Base-by-base conservation (phyloP, 2,113 vertebrate genomes). In the Chlorodrepanis virens region DNA sequence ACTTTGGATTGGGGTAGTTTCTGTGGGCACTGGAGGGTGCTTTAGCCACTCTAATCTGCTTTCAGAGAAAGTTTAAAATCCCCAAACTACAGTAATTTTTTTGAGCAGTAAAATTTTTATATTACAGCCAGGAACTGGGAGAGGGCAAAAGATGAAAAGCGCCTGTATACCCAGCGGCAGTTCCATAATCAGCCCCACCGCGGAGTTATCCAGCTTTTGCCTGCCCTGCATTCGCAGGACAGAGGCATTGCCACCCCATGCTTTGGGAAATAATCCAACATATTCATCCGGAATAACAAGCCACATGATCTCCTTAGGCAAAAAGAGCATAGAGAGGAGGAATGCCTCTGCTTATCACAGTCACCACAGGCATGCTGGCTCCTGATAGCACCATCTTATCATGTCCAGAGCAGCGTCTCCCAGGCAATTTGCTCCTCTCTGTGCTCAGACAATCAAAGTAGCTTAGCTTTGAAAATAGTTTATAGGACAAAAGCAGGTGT, bases 141-240 rank as follows among this genome's bases (percentile, higher is more conserved):
- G 69, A 71, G 33, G 39, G 47, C 11, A 53, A 42, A 76, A 83
- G 60, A 68, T 20, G 63, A 83, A 50, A 86, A 74, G 59, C 6
- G 1, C 14, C 64, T 40, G 23, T 29, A 25, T 12, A 14, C 28
- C 37, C 76, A 35, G 75, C 0, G 0, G 83, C 49, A 42, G 9
- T 53, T 86, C 68, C 28, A 18, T 49, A 40, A 76, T 56, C 61
- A 54, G 14, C 31, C 44, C 49, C 39, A 5, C 35, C 18, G 40
- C 47, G 37, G 77, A 67, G 57, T 54, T 59, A 52, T 13, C 39
- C 31, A 42, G 45, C 29, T 70, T 80, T 57, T 35, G 45, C 77
- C 37, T 42, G 52, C 1, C 0, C 33, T 60, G 60, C 15, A 4
- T 28, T 85, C 0, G 0, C 57, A 49, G 84, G 65, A 64, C 1